Evolutionary conservation across 2,797 vertebrate genomes (phyloP), one percentile per base, ranked within the genome.

Genomic region (Syngnathus rostellatus): DNA sequence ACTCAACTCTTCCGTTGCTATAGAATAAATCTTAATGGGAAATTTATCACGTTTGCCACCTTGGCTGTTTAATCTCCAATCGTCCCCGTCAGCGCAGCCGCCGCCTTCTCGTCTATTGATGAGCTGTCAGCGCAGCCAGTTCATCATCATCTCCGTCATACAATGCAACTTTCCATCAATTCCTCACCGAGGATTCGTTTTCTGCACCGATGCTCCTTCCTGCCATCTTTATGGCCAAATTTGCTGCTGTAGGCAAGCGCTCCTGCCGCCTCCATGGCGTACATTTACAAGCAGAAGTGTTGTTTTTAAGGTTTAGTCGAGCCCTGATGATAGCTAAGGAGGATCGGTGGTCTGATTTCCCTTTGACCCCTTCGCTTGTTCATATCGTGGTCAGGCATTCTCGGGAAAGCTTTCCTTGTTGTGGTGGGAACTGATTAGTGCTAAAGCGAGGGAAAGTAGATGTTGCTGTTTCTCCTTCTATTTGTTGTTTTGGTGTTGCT

Each of bases 61-160:
- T 54, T 54, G n/a, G 12, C 61, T 57, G 17, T 71, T 68, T 64
- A 39, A 54, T 38, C 17, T 8, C 3, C 59, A 0, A 55, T 53
- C 64, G 67, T 9, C 19, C 50, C 50, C 48, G 31, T 31, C 31
- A 31, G 31, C 63, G 58, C 43, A 38, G 43, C 68, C 64, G 50
- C 63, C 38, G 37, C 71, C 71, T 65, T 62, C 55, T 73, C 50
- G 38, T 60, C 63, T 73, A 79, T 81, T 73, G 74, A 83, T 72
- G n/a, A 80, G 63, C 72, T 81, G 73, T 78, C 79, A 78, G 62
- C 72, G 73, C 75, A 75, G 54, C 63, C 50, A 66, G 73, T 82
- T 77, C 63, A 54, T 77, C 63, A 57, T 66, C 69, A 62, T 75
- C 76, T 66, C 60, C 69, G 76, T 81, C 68, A 70, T 71, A 55